Evolutionary conservation across 35 echinoderm and acorn worm species (phyloP), one percentile per base, ranked within the genome.

Genomic region (Ophiothrix spiculata): DNA sequence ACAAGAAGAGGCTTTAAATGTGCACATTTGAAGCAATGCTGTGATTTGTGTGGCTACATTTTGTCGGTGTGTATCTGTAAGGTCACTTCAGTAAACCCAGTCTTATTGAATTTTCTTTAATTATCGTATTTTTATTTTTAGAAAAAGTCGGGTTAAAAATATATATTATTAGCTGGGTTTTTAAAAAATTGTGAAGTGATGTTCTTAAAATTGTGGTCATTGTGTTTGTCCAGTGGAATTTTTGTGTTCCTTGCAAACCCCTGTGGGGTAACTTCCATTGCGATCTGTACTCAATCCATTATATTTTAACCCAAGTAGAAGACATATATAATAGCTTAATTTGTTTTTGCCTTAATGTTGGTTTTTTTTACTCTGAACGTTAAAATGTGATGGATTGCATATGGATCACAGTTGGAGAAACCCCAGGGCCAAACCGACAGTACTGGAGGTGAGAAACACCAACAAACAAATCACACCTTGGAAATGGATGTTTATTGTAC

Each of bases 391-490:
- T n/a, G n/a, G n/a, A n/a, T n/a, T n/a, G n/a, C n/a, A n/a, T n/a
- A n/a, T n/a, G n/a, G n/a, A n/a, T n/a, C n/a, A n/a, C n/a, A n/a
- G n/a, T n/a, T n/a, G n/a, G n/a, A n/a, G n/a, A n/a, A n/a, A n/a
- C n/a, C n/a, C n/a, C n/a, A n/a, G n/a, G n/a, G n/a, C n/a, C n/a
- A n/a, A n/a, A n/a, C n/a, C 6, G 25, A 69, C 60, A 69, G 60
- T 69, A 69, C 60, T 69, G 60, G 4, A 69, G 60, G 60, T 69
- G 60, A 25, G 60, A 69, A 69, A 25, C 60, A 69, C 60, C 60
- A 69, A 69, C 60, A 69, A 69, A 69, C 60, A 69, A 69, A 69
- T 69, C 60, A 69, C 60, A 69, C 60, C 60, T 69, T 69, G 60
- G 60, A 69, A 25, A 69, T n/a, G 19, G 29, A 69, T 69, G 29